phyloP scores from a whole-genome alignment of 2,113 vertebrate genomes.

The Micromys minutus region DNA sequence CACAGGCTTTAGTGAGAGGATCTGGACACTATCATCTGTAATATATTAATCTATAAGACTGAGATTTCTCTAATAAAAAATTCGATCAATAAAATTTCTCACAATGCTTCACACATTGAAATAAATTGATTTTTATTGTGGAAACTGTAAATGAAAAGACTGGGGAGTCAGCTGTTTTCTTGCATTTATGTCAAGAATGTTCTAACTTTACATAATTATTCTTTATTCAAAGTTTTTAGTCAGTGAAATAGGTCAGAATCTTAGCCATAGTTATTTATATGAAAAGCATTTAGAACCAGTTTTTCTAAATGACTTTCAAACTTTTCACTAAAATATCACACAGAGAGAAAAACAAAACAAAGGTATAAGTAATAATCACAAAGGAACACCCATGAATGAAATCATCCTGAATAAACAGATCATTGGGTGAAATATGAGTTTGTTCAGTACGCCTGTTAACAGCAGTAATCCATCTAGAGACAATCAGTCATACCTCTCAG shows the following conservation, averaged over 20 bases:
- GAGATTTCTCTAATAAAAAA: background rate
- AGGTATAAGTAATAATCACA: background rate
- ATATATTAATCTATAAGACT: background rate
- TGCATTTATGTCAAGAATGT: background rate
- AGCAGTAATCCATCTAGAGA: background rate
- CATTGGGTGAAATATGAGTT: background rate
- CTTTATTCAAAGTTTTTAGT: background rate
- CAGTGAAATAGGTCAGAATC: background rate
- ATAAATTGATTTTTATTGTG: background rate
- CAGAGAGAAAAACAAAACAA: background rate
- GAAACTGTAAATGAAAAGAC: background rate
- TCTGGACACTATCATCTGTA: background rate
- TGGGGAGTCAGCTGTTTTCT: background rate
- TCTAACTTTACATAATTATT: background rate
- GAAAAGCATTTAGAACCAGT: background rate
- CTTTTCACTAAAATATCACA: background rate
- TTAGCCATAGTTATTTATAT: background rate
- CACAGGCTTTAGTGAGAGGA: background rate
- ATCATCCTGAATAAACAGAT: background rate
- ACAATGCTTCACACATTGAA: background rate
- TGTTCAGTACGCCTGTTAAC: background rate
- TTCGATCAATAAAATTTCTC: background rate
- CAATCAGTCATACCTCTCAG: background rate
- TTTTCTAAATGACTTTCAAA: background rate
- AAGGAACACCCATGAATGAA: background rate